Evolutionary conservation across 1,140 invertebrate genomes (phyloP), one percentile per base, ranked within the genome.

Genomic region (Zaprionus lachaisei): DNA sequence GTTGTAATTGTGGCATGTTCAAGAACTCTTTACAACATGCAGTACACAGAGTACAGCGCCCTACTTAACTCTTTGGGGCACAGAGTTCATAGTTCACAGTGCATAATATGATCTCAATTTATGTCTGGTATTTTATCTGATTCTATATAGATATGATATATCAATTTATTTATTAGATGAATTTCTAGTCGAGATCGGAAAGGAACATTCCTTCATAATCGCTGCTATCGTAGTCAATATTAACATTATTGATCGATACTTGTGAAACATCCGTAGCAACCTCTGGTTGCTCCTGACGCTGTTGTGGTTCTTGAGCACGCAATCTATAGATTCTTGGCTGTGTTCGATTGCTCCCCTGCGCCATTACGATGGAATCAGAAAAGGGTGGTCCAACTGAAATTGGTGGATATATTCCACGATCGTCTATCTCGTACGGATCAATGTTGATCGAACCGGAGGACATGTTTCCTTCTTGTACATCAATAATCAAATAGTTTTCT

Each of bases 11-110:
- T 38, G 37, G 37, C 37, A 38, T 38, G 37, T 38, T 38, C 4
- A 38, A 38, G 37, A 38, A 38, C 14, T 12, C 63, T 66, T 22
- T 56, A 51, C 57, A 70, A 62, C 58, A 62, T 24, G 24, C 68
- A 34, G 34, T 38, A 61, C 1, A 38, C 54, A 61, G 12, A 15
- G 37, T 14, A 38, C n/a, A 11, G 14, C 37, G 14, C 1, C 14
- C 37, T 0, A 38, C 37, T 15, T 15, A 38, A 38, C 37, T 38
- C 37, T 5, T 0, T 15, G 37, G 0, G 37, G 4, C 31, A 3
- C 31, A 34, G 31, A 34, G 31, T 34, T 38, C n/a, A 47, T 7
- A 47, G 41, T 47, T 47, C n/a, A 17, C 31, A 34, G 31, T 34
- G 3, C 41, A 4, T 11, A 14, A 17, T 17, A 20, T 47, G n/a